Evolutionary conservation across 37 sponge, comb jelly and placozoan genomes (phyloP), one percentile per base, ranked within the genome.

Genomic region (Hormiphora californensis): DNA sequence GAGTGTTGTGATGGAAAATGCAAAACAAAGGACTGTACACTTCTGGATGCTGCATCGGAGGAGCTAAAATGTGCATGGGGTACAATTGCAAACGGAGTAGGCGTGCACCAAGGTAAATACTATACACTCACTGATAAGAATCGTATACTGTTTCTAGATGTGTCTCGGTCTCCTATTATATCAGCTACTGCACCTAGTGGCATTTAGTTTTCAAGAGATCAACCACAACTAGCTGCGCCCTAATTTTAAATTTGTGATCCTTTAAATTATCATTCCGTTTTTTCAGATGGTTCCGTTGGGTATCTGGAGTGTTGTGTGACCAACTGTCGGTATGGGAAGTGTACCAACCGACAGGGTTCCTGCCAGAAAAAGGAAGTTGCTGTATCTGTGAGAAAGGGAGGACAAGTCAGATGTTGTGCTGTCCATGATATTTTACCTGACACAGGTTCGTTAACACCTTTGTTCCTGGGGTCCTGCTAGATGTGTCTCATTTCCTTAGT

Each of bases 281-380:
- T n/a, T n/a, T n/a, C n/a, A n/a, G n/a, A n/a, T n/a, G n/a, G n/a
- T n/a, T n/a, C n/a, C 12, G 35, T 73, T 0, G 43, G 39, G 12
- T 73, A 73, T 41, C 44, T 73, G 44, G 81, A 73, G 81, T 73
- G 81, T n/a, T 73, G 81, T 17, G 9, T 33, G 41, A 73, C 81
- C 1, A 73, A 73, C 81, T 73, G 81, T 41, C 41, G 81, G 8
- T 73, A 73, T 46, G 35, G 81, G 4, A 33, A 27, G 17, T 73
- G 81, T 40, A 28, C 25, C 25, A 46, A 73, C 19, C 40, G 81
- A 40, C 27, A 19, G 23, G 44, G 81, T 0, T 5, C 0, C 46
- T 73, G 81, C 43, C 2, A 43, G 7, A 28, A 73, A 19, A 46
- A 46, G 9, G 81, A 73, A 17, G 17, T 73, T 8, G 81, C 40